phyloP scores from a whole-genome alignment of 1,140 invertebrate genomes.

The Patella vulgata region DNA sequence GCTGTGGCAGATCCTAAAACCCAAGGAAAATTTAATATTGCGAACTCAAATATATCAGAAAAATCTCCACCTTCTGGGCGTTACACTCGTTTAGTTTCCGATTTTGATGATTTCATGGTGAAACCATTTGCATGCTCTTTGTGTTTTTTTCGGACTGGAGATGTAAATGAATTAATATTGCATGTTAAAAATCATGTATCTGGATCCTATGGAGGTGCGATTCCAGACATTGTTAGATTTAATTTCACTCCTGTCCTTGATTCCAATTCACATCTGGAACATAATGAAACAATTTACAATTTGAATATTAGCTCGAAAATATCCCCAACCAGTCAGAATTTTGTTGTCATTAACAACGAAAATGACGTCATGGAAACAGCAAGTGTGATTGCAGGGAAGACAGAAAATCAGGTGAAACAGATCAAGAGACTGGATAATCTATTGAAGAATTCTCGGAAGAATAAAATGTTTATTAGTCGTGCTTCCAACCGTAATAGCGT shows the following conservation, averaged over 20 bases:
- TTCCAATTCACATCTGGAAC: no score
- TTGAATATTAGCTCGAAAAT: no score
- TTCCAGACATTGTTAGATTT: slow-evolving; percentile 33
- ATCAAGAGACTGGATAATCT: no score
- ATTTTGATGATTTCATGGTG: slow-evolving; percentile 43
- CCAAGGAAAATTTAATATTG: neutral
- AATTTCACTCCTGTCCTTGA: neutral
- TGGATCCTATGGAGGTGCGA: slow-evolving; percentile 25
- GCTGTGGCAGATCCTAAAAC: neutral
- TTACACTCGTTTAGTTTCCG: slow-evolving; percentile 39
- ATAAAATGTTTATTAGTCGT: no score
- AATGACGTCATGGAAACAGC: no score
- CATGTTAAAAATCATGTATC: slow-evolving; percentile 45
- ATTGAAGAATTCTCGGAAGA: no score
- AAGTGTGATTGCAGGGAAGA: no score
- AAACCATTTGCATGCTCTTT: slow-evolving; percentile 46
- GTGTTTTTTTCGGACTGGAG: slow-evolving; percentile 40
- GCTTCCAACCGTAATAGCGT: no score
- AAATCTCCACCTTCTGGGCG: slow-evolving; percentile 28
- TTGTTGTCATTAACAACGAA: no score
- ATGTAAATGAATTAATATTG: slow-evolving; percentile 17
- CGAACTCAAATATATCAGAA: slow-evolving; percentile 5
- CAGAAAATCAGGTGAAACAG: no score
- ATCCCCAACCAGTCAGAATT: no score
- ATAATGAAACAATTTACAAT: no score